A percentile compares a stretch with the other conserved stretches of the same genome.
Conservation (phyloP, 2,113 vertebrate species). For the Psettodes erumei region DNA sequence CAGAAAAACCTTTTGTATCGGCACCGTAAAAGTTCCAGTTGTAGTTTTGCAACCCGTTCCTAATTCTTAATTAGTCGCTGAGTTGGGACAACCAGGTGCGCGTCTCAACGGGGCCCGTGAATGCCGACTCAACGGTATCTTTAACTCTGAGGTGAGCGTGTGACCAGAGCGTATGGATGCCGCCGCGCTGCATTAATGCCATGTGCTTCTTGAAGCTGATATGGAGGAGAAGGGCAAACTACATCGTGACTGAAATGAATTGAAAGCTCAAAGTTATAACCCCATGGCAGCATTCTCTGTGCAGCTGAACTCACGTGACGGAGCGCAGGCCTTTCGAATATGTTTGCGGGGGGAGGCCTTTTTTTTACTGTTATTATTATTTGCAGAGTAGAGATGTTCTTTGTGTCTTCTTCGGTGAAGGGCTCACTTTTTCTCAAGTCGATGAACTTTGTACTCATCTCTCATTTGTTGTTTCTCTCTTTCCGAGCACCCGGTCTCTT, state of each 20-base stretch:
- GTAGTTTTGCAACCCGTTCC: background rate
- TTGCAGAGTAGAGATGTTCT: background rate
- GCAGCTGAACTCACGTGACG: slow-evolving; percentile 1
- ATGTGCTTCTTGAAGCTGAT: background rate
- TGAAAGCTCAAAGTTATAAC: background rate
- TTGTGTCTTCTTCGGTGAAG: background rate
- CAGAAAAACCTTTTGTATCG: too few species aligned
- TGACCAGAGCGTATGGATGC: background rate
- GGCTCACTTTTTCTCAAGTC: background rate
- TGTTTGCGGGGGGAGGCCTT: background rate
- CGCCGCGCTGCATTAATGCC: background rate
- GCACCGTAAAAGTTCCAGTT: too few species aligned
- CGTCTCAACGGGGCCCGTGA: background rate
- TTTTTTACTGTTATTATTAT: too few species aligned
- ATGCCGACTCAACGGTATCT: background rate
- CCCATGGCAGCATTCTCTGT: background rate
- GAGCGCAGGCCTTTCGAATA: background rate
- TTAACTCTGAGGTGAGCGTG: background rate
- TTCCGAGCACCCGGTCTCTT: background rate
- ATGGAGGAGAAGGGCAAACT: too few species aligned
- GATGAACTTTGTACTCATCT: background rate
- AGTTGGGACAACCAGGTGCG: too few species aligned
- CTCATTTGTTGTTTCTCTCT: background rate
- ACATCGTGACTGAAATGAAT: background rate
- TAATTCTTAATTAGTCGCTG: too few species aligned